phyloP scores from a whole-genome alignment of 1,140 invertebrate genomes.

The Streblospio benedicti region DNA sequence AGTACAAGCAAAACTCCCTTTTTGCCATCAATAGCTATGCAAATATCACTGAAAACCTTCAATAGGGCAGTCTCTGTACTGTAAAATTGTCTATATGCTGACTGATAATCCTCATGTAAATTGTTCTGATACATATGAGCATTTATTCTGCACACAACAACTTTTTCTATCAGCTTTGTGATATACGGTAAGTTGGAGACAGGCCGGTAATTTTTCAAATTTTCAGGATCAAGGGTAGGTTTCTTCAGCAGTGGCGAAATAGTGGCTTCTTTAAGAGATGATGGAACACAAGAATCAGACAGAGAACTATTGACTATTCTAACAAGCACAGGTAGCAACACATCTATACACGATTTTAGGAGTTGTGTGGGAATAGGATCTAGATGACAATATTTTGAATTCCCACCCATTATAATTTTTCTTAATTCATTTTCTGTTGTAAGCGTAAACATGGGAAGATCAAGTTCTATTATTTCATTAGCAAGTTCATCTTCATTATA shows the following conservation, averaged over 20 bases:
- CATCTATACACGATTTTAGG: no score
- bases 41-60: background rate
- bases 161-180: background rate
- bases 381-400: no score
- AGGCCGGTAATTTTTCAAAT: background rate
- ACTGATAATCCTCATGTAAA: background rate
- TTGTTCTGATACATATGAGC: background rate
- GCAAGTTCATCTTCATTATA: no score
- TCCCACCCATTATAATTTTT: no score
- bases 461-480: no score
- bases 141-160: background rate
- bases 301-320: conserved; percentile 2
- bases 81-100: background rate
- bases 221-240: background rate
- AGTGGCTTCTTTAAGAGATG: background rate
- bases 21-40: background rate
- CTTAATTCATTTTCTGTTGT: no score
- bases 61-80: conserved; percentile 3
- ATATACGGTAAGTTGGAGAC: background rate
- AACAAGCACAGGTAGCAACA: no score
- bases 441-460: no score
- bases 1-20: background rate
- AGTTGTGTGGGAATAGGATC: no score
- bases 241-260: background rate
- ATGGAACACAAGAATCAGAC: background rate